These are phyloP conservation scores for Notarius lentiginosus DNA, from an alignment of 2,113 vertebrate species.

Conservation along the genomic window DNA sequence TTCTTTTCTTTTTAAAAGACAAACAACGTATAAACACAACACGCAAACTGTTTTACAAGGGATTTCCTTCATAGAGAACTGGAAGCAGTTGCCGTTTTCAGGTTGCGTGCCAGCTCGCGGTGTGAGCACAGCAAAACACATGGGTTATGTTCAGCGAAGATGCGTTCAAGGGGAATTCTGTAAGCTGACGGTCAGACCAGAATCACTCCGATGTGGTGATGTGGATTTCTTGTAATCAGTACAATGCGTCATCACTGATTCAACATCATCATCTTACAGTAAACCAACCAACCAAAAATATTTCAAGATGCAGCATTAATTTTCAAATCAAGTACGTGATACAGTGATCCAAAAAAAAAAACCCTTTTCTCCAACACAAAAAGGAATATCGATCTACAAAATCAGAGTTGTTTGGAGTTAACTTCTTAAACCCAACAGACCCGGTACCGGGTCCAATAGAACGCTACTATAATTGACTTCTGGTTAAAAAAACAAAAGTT, in stretches of 20 bases:
- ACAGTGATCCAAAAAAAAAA: too few species aligned
- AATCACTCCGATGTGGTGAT: neutral
- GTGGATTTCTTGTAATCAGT: neutral
- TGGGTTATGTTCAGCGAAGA: neutral
- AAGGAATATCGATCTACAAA: neutral
- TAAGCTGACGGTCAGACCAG: neutral
- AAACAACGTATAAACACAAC: neutral
- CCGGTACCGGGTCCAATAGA: too few species aligned
- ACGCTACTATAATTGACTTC: too few species aligned
- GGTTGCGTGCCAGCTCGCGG: neutral
- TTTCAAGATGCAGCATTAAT: too few species aligned
- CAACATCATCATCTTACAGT: neutral
- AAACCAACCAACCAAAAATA: neutral
- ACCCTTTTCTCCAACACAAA: too few species aligned
- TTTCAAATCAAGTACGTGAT: too few species aligned
- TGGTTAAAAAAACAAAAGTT: too few species aligned
- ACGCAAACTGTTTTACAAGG: neutral
- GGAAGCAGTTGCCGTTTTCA: neutral
- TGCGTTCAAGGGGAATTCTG: neutral
- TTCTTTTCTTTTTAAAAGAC: neutral
- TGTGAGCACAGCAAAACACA: neutral
- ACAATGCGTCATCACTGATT: neutral
- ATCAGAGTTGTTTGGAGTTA: too few species aligned
- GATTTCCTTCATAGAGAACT: neutral
- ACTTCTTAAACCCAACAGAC: too few species aligned